A percentile compares a stretch with the other conserved stretches of the same genome.
These are phyloP conservation scores for Alosa sapidissima DNA, from an alignment of 2,797 vertebrate species.

Conservation along the genomic window DNA sequence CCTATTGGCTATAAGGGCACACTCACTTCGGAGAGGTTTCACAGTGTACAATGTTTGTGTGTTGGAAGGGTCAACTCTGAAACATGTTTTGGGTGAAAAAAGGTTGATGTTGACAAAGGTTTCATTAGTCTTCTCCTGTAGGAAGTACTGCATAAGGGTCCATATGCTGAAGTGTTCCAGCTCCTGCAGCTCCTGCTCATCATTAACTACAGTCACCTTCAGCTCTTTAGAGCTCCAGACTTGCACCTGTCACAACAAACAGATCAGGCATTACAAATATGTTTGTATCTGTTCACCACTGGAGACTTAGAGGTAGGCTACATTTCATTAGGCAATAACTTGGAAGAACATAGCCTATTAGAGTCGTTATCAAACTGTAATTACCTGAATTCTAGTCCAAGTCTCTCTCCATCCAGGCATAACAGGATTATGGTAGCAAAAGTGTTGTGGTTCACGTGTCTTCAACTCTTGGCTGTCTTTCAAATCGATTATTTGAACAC, in stretches of 20 bases:
- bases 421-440: conserved; percentile 83
- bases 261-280: background rate
- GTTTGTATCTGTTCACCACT: too few relatives aligned
- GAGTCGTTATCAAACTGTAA: too few relatives aligned
- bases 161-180: conserved; percentile 82
- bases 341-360: too few relatives aligned
- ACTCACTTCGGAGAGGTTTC: conserved; percentile 78
- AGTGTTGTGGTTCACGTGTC: conserved; percentile 55
- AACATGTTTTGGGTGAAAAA: conserved; percentile 86
- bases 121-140: conserved; percentile 86
- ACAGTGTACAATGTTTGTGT: conserved; percentile 69
- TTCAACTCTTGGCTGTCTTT: conserved; percentile 60
- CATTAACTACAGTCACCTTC: conserved; percentile 83
- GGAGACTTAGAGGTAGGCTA: too few relatives aligned
- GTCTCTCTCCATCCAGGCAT: conserved; percentile 84
- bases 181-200: conserved; percentile 83
- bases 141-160: conserved; percentile 75
- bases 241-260: conserved; percentile 73
- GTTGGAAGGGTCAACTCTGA: conserved; percentile 82
- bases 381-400: conserved; percentile 90
- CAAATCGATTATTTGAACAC: conserved; percentile 56
- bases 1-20: background rate
- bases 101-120: conserved; percentile 82
- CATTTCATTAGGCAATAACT: too few relatives aligned
- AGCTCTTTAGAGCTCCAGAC: conserved; percentile 83